phyloP scores from a whole-genome alignment of 2,888 invertebrate genomes.

The Phalangium opilio region DNA sequence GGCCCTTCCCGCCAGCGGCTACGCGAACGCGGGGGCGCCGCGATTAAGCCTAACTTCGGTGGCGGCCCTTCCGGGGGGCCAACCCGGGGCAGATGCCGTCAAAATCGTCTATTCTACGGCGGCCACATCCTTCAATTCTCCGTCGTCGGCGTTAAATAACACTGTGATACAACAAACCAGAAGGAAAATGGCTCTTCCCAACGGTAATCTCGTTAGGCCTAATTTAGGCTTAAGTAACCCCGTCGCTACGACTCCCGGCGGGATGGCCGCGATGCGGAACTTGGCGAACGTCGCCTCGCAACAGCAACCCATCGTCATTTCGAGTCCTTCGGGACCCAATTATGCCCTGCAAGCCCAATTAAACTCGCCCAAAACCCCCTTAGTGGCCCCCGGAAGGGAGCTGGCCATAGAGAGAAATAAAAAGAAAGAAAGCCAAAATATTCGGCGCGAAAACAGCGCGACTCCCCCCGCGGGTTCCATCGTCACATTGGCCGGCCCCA shows the following conservation, averaged over 20 bases:
- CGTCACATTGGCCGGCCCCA: too few species aligned
- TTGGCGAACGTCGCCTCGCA: constrained; percentile 27
- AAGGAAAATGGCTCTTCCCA: constrained; percentile 9
- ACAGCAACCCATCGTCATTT: constrained; percentile 25
- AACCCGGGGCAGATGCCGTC: constrained; percentile 11
- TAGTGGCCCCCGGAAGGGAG: too few species aligned
- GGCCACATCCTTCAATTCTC: constrained; percentile 7
- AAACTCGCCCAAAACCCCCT: too few species aligned
- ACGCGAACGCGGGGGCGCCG: constrained; percentile 20
- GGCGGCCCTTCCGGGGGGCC: constrained; percentile 10
- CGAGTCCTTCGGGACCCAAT: constrained; percentile 18
- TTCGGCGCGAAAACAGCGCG: too few species aligned
- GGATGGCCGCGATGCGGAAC: constrained; percentile 25
- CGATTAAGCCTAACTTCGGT: constrained; percentile 15
- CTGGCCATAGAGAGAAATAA: too few species aligned
- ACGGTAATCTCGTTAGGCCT: constrained; percentile 6
- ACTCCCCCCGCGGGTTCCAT: too few species aligned
- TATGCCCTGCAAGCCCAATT: too few species aligned
- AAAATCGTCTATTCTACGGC: constrained; percentile 19
- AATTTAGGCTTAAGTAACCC: neutral
- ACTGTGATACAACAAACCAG: constrained; percentile 9
- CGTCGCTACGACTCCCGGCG: constrained; percentile 7
- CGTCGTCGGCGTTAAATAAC: constrained; percentile 6
- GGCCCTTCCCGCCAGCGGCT: constrained; percentile 22
- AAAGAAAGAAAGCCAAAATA: too few species aligned